Evolutionary conservation across 2,113 vertebrate species (phyloP).

Genomic region (Hippocampus abdominalis): DNA sequence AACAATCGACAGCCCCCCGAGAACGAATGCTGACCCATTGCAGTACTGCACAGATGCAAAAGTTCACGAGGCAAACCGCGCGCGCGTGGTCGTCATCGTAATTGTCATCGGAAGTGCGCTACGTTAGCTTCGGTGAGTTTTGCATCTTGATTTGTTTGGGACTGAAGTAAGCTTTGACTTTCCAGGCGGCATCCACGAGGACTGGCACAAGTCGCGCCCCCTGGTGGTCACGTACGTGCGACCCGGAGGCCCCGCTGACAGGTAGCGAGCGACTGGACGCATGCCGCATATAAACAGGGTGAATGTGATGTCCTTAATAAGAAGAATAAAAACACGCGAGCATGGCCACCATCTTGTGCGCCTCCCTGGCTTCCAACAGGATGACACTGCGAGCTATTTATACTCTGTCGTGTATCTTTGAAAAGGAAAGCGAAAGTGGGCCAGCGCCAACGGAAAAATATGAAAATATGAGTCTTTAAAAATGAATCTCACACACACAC

Average conservation of each 20-base stretch:
- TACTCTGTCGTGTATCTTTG: not conserved
- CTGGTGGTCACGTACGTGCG: conserved; percentile 90
- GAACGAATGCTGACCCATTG: not conserved
- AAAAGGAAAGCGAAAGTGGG: conserved; percentile 3
- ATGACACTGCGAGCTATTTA: not conserved
- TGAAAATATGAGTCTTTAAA: not conserved
- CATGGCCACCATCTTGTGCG: not conserved
- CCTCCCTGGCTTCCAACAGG: not conserved
- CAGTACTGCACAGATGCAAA: not conserved
- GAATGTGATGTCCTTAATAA: not conserved
- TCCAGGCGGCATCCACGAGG: conserved; percentile 83
- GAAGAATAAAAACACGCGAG: not conserved
- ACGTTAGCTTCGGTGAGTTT: no score
- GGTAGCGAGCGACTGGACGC: conserved; percentile 69
- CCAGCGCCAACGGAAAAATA: not conserved
- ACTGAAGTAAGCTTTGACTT: not conserved
- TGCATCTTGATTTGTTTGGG: not conserved
- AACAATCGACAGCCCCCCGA: not conserved
- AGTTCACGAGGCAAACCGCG: no score
- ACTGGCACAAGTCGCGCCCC: conserved; percentile 89
- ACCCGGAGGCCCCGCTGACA: conserved; percentile 93
- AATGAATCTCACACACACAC: not conserved
- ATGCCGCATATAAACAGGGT: not conserved
- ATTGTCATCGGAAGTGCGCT: no score
- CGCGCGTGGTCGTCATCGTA: no score